phyloP scores from a whole-genome alignment of 1,140 invertebrate genomes.

The Aleiodes sp. region DNA sequence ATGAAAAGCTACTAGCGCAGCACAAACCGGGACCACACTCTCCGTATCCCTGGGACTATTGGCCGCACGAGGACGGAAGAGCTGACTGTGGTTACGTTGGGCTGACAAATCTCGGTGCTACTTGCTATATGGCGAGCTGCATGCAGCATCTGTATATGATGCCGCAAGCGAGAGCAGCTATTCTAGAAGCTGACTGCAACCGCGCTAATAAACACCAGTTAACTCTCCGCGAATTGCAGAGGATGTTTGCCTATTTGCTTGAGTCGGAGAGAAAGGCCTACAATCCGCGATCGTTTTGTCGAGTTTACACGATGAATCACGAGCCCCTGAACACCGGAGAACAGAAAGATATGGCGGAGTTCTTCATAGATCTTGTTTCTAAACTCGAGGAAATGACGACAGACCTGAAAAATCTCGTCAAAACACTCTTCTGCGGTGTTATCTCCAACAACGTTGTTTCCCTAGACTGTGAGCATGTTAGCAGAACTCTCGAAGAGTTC shows the following conservation, averaged over 20 bases:
- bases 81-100: slow-evolving; percentile 95
- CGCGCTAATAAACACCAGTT: slow-evolving; percentile 79
- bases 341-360: slow-evolving; percentile 98
- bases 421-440: slow-evolving; percentile 91
- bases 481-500: slow-evolving; percentile 93
- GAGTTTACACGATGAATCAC: slow-evolving; percentile 96
- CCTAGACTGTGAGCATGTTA: slow-evolving; percentile 92
- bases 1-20: slow-evolving; percentile 83
- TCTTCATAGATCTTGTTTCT: slow-evolving; percentile 95
- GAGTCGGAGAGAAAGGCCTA: slow-evolving; percentile 95
- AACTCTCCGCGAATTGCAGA: slow-evolving; percentile 86
- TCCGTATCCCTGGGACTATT: slow-evolving; percentile 95
- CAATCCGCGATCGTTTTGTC: slow-evolving; percentile 94
- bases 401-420: slow-evolving; percentile 88
- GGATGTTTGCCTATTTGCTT: slow-evolving; percentile 95
- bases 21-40: slow-evolving; percentile 86
- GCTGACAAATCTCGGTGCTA: slow-evolving; percentile 92
- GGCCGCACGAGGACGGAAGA: slow-evolving; percentile 93
- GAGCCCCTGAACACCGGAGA: slow-evolving; percentile 95
- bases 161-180: slow-evolving; percentile 85
- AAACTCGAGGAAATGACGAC: slow-evolving; percentile 96
- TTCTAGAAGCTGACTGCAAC: slow-evolving; percentile 76
- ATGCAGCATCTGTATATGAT: slow-evolving; percentile 98
- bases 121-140: slow-evolving; percentile 97
- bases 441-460: slow-evolving; percentile 96